A percentile compares a stretch with the other conserved stretches of the same genome.
These are phyloP conservation scores for Stenurella melanura DNA, from an alignment of 2,888 invertebrate species.

Conservation along the genomic window DNA sequence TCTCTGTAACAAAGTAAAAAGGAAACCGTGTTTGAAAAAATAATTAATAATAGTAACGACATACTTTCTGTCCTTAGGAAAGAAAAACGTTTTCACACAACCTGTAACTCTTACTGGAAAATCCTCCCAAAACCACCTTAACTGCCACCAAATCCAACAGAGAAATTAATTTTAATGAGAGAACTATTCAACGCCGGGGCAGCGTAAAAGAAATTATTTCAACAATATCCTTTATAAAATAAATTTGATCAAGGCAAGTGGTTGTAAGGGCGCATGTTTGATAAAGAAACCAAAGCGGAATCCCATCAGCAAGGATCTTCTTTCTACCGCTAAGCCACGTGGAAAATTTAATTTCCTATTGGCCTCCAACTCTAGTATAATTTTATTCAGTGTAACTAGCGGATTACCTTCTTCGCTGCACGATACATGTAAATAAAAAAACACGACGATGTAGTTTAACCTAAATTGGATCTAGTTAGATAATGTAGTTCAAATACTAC, in stretches of 20 bases:
- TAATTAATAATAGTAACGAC: too few species aligned
- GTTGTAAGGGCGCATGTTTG: conserved; percentile 47
- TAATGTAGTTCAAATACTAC: neutral
- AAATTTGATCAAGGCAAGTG: conserved; percentile 33
- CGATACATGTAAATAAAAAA: conserved; percentile 11
- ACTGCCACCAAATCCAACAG: neutral
- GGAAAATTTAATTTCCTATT: conserved; percentile 56
- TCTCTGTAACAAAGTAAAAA: too few species aligned
- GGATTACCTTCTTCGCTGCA: conserved; percentile 19
- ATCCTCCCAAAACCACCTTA: neutral
- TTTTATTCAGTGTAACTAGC: conserved; percentile 49
- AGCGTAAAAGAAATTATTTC: neutral
- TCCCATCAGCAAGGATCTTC: conserved; percentile 51
- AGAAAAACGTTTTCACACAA: too few species aligned
- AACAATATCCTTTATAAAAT: conserved; percentile 36
- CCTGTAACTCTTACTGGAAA: neutral
- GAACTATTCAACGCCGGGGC: neutral
- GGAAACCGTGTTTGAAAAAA: too few species aligned
- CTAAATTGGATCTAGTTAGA: neutral
- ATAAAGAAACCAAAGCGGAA: conserved; percentile 50
- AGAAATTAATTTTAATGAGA: conserved; percentile 6
- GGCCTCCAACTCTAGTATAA: conserved; percentile 45
- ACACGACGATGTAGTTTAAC: neutral
- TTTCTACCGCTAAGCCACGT: conserved; percentile 52
- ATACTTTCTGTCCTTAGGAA: too few species aligned